Evolutionary conservation across 2,797 vertebrate genomes (phyloP).

Genomic region (Falco naumanni): DNA sequence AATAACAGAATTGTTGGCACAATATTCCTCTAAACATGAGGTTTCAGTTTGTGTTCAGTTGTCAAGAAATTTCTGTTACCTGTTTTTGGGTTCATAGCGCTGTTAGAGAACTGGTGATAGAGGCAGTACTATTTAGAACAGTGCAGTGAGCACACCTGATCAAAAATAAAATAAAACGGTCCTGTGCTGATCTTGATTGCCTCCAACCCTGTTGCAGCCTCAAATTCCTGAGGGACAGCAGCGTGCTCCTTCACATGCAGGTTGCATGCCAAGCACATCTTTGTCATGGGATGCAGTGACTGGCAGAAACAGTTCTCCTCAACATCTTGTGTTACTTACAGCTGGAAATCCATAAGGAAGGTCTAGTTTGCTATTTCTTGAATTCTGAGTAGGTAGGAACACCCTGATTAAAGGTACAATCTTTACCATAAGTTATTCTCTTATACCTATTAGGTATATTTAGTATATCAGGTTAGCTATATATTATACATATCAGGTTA

Average conservation of each 20-base stretch:
- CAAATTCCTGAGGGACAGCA: neutral
- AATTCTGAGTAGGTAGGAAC: neutral
- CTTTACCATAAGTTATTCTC: neutral
- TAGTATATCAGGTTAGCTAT: neutral
- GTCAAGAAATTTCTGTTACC: constrained; percentile 21
- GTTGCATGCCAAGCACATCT: neutral
- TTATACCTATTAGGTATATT: neutral
- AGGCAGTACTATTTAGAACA: neutral
- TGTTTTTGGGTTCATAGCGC: neutral
- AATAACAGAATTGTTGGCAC: neutral
- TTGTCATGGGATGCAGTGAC: neutral
- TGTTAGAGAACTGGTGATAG: neutral
- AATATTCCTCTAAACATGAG: neutral
- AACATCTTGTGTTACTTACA: neutral
- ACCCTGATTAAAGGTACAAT: neutral
- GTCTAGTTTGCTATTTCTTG: neutral
- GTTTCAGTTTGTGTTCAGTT: neutral
- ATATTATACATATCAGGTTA: neutral
- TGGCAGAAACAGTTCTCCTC: neutral
- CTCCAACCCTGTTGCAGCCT: neutral
- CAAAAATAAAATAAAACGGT: neutral
- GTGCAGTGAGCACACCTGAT: neutral
- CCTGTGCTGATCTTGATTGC: neutral
- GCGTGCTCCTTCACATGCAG: neutral
- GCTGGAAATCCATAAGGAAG: neutral